These are phyloP conservation scores for Xenopus petersii DNA, from an alignment of 2,797 vertebrate species.

Conservation along the genomic window DNA sequence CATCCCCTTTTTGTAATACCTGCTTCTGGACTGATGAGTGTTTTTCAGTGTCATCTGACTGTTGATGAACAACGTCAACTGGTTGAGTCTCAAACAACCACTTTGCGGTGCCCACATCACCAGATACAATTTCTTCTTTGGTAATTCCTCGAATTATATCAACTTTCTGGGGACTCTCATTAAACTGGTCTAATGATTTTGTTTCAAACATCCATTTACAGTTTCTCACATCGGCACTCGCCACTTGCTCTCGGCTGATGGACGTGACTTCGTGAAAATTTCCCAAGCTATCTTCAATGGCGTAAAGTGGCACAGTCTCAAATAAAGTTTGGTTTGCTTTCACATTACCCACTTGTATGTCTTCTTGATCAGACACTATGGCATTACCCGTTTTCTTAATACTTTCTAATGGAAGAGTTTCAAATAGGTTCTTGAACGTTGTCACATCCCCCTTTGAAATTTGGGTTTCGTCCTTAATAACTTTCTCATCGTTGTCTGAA, in stretches of 20 bases:
- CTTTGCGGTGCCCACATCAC: constrained; percentile 79
- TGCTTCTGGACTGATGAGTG: constrained; percentile 55
- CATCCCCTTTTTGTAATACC: constrained; percentile 68
- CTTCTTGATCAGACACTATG: constrained; percentile 40
- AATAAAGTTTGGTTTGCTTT: constrained; percentile 71
- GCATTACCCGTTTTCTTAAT: constrained; percentile 63
- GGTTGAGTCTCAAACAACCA: constrained; percentile 96
- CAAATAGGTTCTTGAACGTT: constrained; percentile 85
- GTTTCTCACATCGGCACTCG: constrained; percentile 83
- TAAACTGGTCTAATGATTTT: constrained; percentile 77
- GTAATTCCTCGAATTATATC: constrained; percentile 90
- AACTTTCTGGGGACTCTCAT: constrained; percentile 70
- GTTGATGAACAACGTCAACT: constrained; percentile 80
- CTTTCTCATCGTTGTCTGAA: constrained; percentile 53
- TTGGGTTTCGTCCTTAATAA: constrained; percentile 49
- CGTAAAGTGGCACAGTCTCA: constrained; percentile 79
- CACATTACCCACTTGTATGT: constrained; percentile 61
- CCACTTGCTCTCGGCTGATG: constrained; percentile 83
- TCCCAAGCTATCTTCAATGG: constrained; percentile 84
- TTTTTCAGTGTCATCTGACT: constrained; percentile 66
- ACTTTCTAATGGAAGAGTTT: constrained; percentile 84
- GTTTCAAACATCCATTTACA: constrained; percentile 97
- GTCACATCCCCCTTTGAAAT: constrained; percentile 83
- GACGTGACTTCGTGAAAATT: constrained; percentile 86
- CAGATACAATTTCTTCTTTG: constrained; percentile 76